Evolutionary conservation across 2,888 invertebrate genomes (phyloP).

Genomic region (Ctena decussata): DNA sequence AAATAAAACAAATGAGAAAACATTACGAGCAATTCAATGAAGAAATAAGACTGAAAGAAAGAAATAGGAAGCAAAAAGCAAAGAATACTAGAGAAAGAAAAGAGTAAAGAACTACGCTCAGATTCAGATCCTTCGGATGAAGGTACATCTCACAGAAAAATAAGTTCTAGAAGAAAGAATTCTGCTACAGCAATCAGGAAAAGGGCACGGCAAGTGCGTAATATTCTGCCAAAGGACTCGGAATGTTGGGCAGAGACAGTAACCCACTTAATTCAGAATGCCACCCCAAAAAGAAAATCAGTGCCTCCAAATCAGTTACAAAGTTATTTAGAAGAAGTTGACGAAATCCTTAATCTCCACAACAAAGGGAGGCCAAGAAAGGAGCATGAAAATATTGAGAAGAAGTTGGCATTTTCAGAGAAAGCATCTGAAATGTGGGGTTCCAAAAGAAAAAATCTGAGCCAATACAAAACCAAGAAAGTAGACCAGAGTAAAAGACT

Average conservation of each 20-base stretch:
- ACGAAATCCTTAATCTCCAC: slow-evolving; percentile 2
- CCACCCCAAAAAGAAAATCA: slow-evolving; percentile 21
- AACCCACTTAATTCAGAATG: slow-evolving; percentile 14
- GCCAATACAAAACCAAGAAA: neutral
- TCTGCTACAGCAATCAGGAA: slow-evolving; percentile 5
- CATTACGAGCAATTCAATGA: neutral
- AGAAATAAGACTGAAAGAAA: neutral
- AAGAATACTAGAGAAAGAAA: neutral
- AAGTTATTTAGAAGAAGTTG: neutral
- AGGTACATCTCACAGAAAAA: neutral
- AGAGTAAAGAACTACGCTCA: neutral
- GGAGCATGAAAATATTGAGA: slow-evolving; percentile 5
- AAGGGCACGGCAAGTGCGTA: neutral
- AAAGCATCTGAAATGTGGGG: neutral
- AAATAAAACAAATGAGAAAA: neutral
- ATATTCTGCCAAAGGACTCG: neutral
- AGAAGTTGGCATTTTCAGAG: slow-evolving; percentile 21
- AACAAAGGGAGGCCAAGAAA: slow-evolving; percentile 23
- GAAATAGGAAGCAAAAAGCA: neutral
- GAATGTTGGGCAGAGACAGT: slow-evolving; percentile 25
- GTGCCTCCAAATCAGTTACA: neutral
- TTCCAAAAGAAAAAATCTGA: neutral
- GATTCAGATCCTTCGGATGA: neutral
- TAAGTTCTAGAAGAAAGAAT: neutral
- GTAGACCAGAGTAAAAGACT: neutral